These are phyloP conservation scores for Bolborhynchus lineola DNA, from an alignment of 2,113 vertebrate species.

Conservation along the genomic window DNA sequence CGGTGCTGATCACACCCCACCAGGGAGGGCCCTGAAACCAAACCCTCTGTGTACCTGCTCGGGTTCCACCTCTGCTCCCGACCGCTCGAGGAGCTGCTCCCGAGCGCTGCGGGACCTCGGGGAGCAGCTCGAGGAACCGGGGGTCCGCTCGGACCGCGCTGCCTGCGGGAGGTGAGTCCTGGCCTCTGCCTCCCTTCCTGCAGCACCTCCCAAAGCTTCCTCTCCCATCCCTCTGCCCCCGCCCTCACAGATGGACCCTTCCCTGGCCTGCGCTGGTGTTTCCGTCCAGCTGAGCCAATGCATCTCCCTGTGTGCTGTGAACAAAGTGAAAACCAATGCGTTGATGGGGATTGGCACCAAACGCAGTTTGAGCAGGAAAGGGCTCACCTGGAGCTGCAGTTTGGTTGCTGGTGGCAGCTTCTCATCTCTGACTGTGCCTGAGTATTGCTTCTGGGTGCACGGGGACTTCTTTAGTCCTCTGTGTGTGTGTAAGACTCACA, in stretches of 20 bases:
- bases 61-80: constrained; percentile 41
- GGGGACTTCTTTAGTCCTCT: fast-evolving
- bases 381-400: fast-evolving
- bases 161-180: constrained; percentile 30
- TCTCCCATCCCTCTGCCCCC: background rate
- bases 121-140: background rate
- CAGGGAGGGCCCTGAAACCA: constrained; percentile 61
- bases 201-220: background rate
- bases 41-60: background rate
- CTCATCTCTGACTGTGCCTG: fast-evolving
- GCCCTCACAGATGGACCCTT: fast-evolving
- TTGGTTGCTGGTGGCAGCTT: background rate
- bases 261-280: fast-evolving
- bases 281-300: background rate
- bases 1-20: background rate
- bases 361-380: background rate
- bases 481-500: background rate
- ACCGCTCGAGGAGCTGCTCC: background rate
- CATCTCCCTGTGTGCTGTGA: fast-evolving
- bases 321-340: background rate
- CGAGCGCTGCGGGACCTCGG: background rate
- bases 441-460: background rate
- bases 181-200: background rate
- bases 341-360: background rate
- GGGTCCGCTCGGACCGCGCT: background rate